Conservation (phyloP, 2,888 invertebrate species). For the Drosophila villosipedis region DNA sequence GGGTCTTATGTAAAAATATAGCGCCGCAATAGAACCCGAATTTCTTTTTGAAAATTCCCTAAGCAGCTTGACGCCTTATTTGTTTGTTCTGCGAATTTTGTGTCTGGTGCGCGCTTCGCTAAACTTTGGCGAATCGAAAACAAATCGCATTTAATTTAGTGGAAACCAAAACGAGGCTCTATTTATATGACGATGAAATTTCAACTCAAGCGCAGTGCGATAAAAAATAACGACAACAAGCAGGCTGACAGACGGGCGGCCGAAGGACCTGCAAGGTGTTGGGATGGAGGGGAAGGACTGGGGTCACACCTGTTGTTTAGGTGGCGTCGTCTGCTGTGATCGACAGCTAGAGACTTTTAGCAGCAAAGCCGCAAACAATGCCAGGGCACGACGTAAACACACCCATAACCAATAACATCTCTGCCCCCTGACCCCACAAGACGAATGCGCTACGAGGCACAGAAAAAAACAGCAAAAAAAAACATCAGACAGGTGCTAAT, state of each 20-base stretch:
- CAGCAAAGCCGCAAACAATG: slow-evolving; percentile 52
- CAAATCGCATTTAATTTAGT: slow-evolving; percentile 79
- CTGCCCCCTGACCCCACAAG: slow-evolving; percentile 3
- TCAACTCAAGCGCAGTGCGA: slow-evolving; percentile 54
- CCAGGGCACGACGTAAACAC: slow-evolving; percentile 39
- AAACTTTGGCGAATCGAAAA: slow-evolving; percentile 24
- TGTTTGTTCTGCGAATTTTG: background rate
- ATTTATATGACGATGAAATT: slow-evolving; percentile 64
- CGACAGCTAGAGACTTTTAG: slow-evolving; percentile 44
- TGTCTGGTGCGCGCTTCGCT: slow-evolving; percentile 19
- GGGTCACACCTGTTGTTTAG: slow-evolving; percentile 69
- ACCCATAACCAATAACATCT: background rate
- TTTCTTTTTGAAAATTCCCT: background rate
- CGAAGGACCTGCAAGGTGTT: background rate
- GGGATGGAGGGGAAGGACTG: background rate
- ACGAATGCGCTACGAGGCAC: slow-evolving; percentile 38
- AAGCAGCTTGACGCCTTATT: background rate
- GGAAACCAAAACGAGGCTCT: slow-evolving; percentile 64
- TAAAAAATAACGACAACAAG: slow-evolving; percentile 51
- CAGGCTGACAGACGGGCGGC: background rate
- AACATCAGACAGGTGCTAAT: slow-evolving; percentile 80
- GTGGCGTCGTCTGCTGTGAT: slow-evolving; percentile 38
- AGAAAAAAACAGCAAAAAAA: background rate
- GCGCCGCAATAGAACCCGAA: background rate
- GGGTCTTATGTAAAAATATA: background rate